phyloP scores from a whole-genome alignment of 2,113 vertebrate species.

The Maccullochella peelii region DNA sequence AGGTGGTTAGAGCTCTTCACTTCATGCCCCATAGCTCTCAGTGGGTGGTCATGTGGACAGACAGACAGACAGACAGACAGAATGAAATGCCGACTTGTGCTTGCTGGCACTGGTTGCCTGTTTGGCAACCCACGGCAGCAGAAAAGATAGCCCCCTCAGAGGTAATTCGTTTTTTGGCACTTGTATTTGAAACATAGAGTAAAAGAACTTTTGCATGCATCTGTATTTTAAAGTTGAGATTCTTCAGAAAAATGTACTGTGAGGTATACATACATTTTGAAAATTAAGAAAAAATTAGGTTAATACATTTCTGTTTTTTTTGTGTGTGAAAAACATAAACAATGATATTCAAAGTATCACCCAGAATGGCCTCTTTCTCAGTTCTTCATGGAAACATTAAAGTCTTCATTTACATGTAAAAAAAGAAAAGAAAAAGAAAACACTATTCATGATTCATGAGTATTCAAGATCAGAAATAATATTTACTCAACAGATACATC shows the following conservation, averaged over 20 bases:
- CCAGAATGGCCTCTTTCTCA: background rate
- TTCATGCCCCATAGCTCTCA: constrained; percentile 47
- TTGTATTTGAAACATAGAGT: constrained; percentile 20
- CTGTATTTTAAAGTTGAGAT: background rate
- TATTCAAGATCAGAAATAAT: background rate
- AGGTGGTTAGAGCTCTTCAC: constrained; percentile 21
- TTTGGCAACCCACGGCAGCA: constrained; percentile 43
- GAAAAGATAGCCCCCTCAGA: constrained; percentile 18
- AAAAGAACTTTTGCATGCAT: background rate
- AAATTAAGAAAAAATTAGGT: background rate
- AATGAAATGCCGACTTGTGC: constrained; percentile 30
- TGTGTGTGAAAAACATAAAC: background rate
- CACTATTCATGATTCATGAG: background rate
- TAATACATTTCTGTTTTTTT: background rate
- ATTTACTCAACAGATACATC: background rate
- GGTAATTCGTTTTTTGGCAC: constrained; percentile 11
- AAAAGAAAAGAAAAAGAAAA: background rate
- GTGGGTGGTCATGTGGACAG: constrained; percentile 76
- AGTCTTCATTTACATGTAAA: background rate
- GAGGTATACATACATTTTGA: background rate
- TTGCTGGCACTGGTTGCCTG: constrained; percentile 35
- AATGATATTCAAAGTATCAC: background rate
- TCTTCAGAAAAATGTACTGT: background rate
- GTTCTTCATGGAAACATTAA: background rate
- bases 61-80: constrained; percentile 36